Percentiles rank a stretch among this genome's conserved stretches.
Evolutionary conservation across 2,113 vertebrate species (phyloP).

Genomic region (Carlito syrichta): DNA sequence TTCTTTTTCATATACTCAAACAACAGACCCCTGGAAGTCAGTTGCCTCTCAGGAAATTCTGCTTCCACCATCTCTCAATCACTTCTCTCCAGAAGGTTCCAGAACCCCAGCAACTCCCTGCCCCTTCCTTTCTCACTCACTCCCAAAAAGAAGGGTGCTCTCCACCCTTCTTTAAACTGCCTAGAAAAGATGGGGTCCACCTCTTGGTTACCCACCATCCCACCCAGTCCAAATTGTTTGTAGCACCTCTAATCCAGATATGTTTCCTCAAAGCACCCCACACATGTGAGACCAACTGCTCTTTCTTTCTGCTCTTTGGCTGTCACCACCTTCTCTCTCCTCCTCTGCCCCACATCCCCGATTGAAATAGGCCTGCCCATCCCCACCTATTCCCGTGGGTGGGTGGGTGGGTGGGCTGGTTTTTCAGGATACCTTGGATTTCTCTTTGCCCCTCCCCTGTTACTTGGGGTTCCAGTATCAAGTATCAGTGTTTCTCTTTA

Average conservation of each 20-base stretch:
- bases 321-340: not conserved
- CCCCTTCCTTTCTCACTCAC: not conserved
- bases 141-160: not conserved
- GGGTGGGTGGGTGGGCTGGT: conserved; percentile 19
- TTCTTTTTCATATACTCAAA: not conserved
- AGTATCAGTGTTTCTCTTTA: conserved; percentile 10
- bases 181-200: not conserved
- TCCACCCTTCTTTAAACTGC: not conserved
- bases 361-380: not conserved
- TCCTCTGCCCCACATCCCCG: not conserved
- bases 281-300: not conserved
- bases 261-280: not conserved
- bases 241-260: not conserved
- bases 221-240: not conserved
- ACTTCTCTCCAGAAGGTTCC: not conserved
- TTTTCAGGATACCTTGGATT: conserved; percentile 41
- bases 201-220: not conserved
- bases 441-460: not conserved
- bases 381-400: not conserved
- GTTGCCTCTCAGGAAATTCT: not conserved
- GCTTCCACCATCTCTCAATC: not conserved
- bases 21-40: not conserved
- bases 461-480: not conserved
- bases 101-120: not conserved
- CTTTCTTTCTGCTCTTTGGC: not conserved